Evolutionary conservation across 1,140 invertebrate genomes (phyloP).

Genomic region (Ridgeia piscesae): DNA sequence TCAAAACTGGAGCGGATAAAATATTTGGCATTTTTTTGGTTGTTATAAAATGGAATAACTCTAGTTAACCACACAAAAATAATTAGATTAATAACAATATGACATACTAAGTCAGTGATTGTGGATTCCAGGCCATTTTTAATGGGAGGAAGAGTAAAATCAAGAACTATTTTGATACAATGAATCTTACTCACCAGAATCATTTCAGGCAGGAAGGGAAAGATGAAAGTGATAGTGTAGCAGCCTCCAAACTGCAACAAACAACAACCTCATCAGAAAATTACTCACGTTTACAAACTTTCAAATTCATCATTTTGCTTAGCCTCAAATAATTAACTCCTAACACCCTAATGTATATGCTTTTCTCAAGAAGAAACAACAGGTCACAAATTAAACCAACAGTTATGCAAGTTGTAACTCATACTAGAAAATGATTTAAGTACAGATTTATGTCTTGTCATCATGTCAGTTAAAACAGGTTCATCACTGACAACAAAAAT

Average conservation of each 20-base stretch:
- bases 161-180: too few species aligned
- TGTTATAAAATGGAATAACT: too few species aligned
- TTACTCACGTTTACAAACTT: background rate
- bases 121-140: too few species aligned
- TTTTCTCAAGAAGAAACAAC: background rate
- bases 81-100: too few species aligned
- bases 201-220: constrained; percentile 55
- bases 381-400: background rate
- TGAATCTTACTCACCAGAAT: constrained; percentile 50
- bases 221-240: constrained; percentile 46
- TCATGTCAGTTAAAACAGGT: background rate
- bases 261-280: background rate
- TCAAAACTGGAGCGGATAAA: too few species aligned
- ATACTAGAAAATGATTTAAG: background rate
- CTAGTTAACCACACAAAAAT: too few species aligned
- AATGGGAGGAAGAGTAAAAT: too few species aligned
- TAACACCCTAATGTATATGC: too few species aligned
- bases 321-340: too few species aligned
- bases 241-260: constrained; percentile 49
- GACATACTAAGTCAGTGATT: too few species aligned
- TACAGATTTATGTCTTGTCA: background rate
- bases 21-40: too few species aligned
- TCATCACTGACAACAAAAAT: background rate
- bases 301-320: background rate
- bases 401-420: background rate